Base-by-base conservation (phyloP, 2,113 vertebrate species). In the Heloderma charlesbogerti region DNA sequence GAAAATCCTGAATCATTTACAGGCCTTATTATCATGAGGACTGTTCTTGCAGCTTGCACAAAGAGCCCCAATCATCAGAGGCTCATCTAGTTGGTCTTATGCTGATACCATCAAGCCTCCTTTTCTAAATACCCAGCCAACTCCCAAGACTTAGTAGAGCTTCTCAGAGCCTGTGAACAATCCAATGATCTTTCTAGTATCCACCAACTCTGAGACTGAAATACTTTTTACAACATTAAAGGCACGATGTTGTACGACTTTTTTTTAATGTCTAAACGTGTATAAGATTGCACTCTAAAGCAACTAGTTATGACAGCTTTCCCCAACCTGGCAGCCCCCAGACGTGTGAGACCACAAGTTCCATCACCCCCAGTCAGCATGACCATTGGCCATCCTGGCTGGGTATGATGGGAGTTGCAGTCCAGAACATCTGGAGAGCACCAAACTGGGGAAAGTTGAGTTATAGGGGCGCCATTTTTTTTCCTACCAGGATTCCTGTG, bases 1-100 rank as follows among this genome's bases (percentile, higher is more conserved):
- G 27, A 83, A 75, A 72, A 63, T 45, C 45, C 16, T 77, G 13
- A 22, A 57, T 45, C 29, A 74, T 83, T 89, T 84, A 48, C 48
- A 12, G 27, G 37, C 43, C 29, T 83, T 48, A 75, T 66, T 63
- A 48, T 75, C 54, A 83, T 10, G 48, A 89, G 18, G 9, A 63
- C 25, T 89, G n/a, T 72, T 71, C 54, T 84, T 89, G 71, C 40
- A 57, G 74, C 31, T 63, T 89, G 37, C 54, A 57, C 43, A 89
- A 75, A 43, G 20, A 81, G 12, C 12, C 45, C 77, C n/a, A n/a
- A n/a, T n/a, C 9, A 71, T 31, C 37, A 83, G 16, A 15, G 45
- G n/a, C n/a, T n/a, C n/a, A 15, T 34, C 40, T 40, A 34, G 84
- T 45, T 51, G 31, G 45, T 48, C 34, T 81, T 80, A 48, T 6